Evolutionary conservation across 2,113 vertebrate species (phyloP), one percentile per base, ranked within the genome.

Genomic region (Leiothrix lutea): DNA sequence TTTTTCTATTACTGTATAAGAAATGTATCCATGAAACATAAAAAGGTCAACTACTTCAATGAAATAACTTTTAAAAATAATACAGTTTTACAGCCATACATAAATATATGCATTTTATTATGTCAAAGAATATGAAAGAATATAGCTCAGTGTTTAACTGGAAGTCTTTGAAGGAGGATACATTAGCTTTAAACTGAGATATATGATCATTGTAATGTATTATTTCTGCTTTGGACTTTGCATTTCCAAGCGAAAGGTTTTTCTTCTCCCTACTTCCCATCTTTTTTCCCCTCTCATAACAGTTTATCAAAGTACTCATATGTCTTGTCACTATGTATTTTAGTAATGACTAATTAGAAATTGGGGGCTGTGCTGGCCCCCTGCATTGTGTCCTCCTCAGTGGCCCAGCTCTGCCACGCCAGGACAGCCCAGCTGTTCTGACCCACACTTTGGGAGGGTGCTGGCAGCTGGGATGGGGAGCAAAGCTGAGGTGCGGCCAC

Each of bases 31-130:
- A 31, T 48, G 69, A 96, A 93, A 74, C 14, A 73, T 74, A 92
- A 91, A 94, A 96, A 94, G 88, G 88, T 93, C 90, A 86, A 67
- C 67, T 21, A 57, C 86, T 92, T 91, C 77, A 91, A 74, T 94
- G 72, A 92, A 96, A 91, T 88, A 90, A 79, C 86, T 96, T 93
- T 84, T n/a, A 31, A 92, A 96, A 92, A 86, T 92, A 96, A 97
- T 86, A 71, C 20, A 21, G 40, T 80, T 97, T 96, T 95, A 95
- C 60, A 90, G 44, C 57, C 44, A 38, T 47, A 60, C 88, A 88
- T 96, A 92, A 95, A 96, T 83, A 83, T 15, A 85, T 53, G 51
- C 73, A 88, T 96, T 88, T 90, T 67, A 45, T 74, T 86, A 72
- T 94, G 79, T 92, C 82, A 90, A 73, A 88, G 79, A 83, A 80